These are phyloP conservation scores for Ataeniobius toweri DNA, from an alignment of 2,797 vertebrate genomes.

Conservation along the genomic window DNA sequence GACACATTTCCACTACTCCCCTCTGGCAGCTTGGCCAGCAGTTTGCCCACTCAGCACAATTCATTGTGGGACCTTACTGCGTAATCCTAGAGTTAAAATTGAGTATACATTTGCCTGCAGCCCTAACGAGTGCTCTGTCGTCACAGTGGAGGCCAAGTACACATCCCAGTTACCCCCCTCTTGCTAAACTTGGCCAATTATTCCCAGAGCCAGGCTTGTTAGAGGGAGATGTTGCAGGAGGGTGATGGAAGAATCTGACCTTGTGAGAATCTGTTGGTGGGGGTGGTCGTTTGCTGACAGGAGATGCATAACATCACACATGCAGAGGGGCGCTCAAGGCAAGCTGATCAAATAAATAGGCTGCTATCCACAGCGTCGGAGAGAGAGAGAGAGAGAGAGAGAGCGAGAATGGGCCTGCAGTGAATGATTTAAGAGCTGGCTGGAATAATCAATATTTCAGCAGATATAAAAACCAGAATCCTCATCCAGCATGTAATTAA, in stretches of 20 bases:
- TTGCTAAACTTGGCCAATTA: conserved; percentile 36
- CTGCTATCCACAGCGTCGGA: conserved; percentile 20
- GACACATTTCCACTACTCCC: conserved; percentile 13
- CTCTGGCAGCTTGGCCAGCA: conserved; percentile 23
- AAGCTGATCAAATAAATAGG: conserved; percentile 26
- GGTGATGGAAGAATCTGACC: conserved; percentile 46
- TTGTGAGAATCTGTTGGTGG: conserved; percentile 31
- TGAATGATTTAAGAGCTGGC: conserved; percentile 66
- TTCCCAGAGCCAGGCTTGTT: conserved; percentile 53
- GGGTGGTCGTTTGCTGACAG: conserved; percentile 28
- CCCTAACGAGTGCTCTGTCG: conserved; percentile 41
- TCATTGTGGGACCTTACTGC: conserved; percentile 57
- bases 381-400: conserved; percentile 32
- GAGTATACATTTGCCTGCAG: conserved; percentile 39
- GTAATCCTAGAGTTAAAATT: conserved; percentile 60
- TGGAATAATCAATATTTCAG: conserved; percentile 71
- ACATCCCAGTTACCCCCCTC: conserved; percentile 54
- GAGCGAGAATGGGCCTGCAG: conserved; percentile 43
- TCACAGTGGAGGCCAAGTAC: conserved; percentile 45
- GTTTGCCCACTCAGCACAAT: conserved; percentile 59
- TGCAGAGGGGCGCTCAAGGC: conserved; percentile 48
- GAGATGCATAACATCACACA: conserved; percentile 38
- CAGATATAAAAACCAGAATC: conserved; percentile 66
- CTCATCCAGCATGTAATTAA: conserved; percentile 62
- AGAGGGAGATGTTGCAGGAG: conserved; percentile 33